phyloP scores from a whole-genome alignment of 2,888 invertebrate species.

The Archips crataeganus region DNA sequence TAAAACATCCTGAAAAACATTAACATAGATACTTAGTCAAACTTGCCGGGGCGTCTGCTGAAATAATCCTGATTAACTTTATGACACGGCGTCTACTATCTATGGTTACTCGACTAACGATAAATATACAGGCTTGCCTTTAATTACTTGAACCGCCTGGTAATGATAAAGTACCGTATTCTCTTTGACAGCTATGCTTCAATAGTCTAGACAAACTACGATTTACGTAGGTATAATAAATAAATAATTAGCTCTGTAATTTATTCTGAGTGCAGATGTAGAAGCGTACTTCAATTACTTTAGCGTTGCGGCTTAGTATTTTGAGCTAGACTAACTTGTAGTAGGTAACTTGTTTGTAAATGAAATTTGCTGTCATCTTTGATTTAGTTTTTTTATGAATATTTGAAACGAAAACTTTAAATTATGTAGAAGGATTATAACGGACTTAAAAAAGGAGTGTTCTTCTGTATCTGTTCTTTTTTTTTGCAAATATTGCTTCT shows the following conservation, averaged over 20 bases:
- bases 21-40: too few relatives aligned
- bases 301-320: conserved; percentile 8
- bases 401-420: too few relatives aligned
- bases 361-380: neutral
- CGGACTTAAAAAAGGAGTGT: too few relatives aligned
- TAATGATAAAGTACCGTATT: conserved; percentile 17
- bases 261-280: conserved; percentile 22
- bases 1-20: too few relatives aligned
- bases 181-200: conserved; percentile 29
- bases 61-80: too few relatives aligned
- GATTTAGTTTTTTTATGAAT: neutral
- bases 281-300: conserved; percentile 14
- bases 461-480: too few relatives aligned
- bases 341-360: neutral
- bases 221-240: conserved; percentile 4
- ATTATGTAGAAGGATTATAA: too few relatives aligned
- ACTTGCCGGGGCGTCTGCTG: too few relatives aligned
- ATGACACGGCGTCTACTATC: too few relatives aligned
- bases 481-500: too few relatives aligned
- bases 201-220: conserved; percentile 31
- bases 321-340: neutral
- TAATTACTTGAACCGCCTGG: conserved; percentile 4
- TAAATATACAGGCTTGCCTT: conserved; percentile 1
- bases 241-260: conserved; percentile 29
- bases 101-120: neutral